Evolutionary conservation across 2,888 invertebrate genomes (phyloP), one percentile per base, ranked within the genome.

Genomic region (Ophioninae sp.): DNA sequence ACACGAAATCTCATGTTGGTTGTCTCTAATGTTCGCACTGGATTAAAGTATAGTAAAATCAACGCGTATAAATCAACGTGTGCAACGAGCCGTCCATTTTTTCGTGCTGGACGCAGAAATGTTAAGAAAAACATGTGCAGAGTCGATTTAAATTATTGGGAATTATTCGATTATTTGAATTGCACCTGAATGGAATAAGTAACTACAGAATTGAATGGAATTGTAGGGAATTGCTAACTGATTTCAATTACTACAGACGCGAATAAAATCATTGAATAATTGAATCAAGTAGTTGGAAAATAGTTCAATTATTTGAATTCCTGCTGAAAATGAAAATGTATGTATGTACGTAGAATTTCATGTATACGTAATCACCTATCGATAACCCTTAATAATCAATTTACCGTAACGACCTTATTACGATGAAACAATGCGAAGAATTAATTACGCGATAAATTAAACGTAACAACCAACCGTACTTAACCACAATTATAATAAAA

Each of bases 1-100:
- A 63, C n/a, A 10, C 63, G 22, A 41, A 69, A 51, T 51, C 51
- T 78, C 30, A 51, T 37, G 56, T 37, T 39, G 56, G 5, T 69
- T 59, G 81, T 67, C 71, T 72, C 37, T 65, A 13, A 23, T 41
- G 22, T 61, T 77, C 73, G 37, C 72, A 68, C 73, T 44, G 58
- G 61, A 79, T 83, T 83, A 76, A 76, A 67, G 76, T 78, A 74
- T 69, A 59, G 74, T 79, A 20, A 59, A 63, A 79, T 82, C 71
- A 65, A 39, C 75, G 64, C 65, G 69, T 64, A n/a, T n/a, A 59
- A 63, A 79, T 82, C 71, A 65, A 39, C 75, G 64, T 71, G 69
- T 64, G 64, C 30, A 82, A 82, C 82, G 71, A 82, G 61, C 65
- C 64, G 56, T 41, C 39, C 63, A 58, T 74, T 72, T 23, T 76